Conservation (phyloP, 2,888 invertebrate species). For the Seira sanloemensis region DNA sequence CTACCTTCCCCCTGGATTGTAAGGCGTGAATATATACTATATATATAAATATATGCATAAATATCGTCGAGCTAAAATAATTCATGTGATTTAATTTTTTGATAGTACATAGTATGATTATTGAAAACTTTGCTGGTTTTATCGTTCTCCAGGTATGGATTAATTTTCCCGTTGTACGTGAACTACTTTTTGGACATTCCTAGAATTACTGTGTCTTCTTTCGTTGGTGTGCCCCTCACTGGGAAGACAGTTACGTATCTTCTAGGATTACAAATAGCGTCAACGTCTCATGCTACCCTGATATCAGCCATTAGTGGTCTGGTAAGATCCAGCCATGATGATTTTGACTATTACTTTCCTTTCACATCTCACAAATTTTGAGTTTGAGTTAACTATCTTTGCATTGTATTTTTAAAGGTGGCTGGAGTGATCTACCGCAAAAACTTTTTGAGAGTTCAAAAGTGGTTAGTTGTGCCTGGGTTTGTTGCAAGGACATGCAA, state of each 20-base stretch:
- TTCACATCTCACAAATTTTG: no score
- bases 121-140: conserved; percentile 53
- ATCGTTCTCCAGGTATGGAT: conserved; percentile 75
- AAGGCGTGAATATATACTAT: conserved; percentile 75
- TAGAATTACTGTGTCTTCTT: conserved; percentile 71
- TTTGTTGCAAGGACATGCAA: conserved; percentile 75
- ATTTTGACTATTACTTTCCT: neutral
- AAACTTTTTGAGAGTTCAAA: conserved; percentile 76
- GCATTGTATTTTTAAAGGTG: conserved; percentile 61
- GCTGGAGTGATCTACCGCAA: conserved; percentile 75
- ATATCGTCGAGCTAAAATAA: no score
- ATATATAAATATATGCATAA: no score
- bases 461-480: conserved; percentile 76
- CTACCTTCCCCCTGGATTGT: conserved; percentile 77
- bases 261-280: conserved; percentile 77
- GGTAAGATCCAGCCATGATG: conserved; percentile 74
- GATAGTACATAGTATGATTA: no score
- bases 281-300: conserved; percentile 75
- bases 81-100: no score
- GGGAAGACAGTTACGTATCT: conserved; percentile 79
- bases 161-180: conserved; percentile 78
- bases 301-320: conserved; percentile 76
- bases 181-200: conserved; percentile 78
- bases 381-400: neutral
- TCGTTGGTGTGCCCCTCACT: conserved; percentile 77